A percentile compares a stretch with the other conserved stretches of the same genome.
These are phyloP conservation scores for Scaptomyza parva DNA, from an alignment of 2,888 invertebrate species.

Conservation along the genomic window DNA sequence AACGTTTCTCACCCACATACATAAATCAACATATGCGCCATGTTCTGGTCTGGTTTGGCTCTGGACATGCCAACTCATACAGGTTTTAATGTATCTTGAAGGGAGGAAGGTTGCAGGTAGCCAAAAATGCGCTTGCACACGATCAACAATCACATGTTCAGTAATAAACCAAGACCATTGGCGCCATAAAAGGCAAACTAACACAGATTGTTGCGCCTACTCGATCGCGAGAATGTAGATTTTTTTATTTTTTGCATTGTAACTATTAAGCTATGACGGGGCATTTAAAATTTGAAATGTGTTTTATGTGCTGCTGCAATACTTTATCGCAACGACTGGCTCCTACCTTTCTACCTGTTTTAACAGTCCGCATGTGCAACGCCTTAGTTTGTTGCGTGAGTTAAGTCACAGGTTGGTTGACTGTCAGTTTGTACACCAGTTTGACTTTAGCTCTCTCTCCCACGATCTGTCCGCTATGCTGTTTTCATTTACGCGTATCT, in stretches of 20 bases:
- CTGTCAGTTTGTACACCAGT: constrained; percentile 11
- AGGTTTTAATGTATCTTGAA: constrained; percentile 21
- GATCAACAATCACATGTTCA: constrained; percentile 17
- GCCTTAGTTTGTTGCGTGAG: constrained; percentile 55
- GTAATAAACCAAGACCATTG: constrained; percentile 34
- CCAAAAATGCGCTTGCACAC: constrained; percentile 72
- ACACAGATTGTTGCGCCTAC: constrained; percentile 73
- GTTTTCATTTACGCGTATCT: constrained; percentile 56
- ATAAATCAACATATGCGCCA: constrained; percentile 69
- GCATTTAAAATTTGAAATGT: constrained; percentile 74
- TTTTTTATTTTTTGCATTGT: constrained; percentile 57
- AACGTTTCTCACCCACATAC: constrained; percentile 70
- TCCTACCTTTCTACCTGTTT: constrained; percentile 23
- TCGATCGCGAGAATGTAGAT: constrained; percentile 42
- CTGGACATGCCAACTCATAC: constrained; percentile 52
- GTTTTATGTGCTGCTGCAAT: constrained; percentile 68
- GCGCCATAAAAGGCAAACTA: constrained; percentile 71
- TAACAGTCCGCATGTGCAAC: constrained; percentile 51
- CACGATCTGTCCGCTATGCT: constrained; percentile 77
- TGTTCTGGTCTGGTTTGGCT: constrained; percentile 29
- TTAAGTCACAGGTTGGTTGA: constrained; percentile 26
- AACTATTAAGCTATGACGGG: constrained; percentile 72
- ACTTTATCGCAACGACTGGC: constrained; percentile 45
- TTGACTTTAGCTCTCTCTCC: constrained; percentile 54
- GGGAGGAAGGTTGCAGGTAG: constrained; percentile 48